Evolutionary conservation across 2,888 invertebrate genomes (phyloP).

Genomic region (Leucophora obtusa): DNA sequence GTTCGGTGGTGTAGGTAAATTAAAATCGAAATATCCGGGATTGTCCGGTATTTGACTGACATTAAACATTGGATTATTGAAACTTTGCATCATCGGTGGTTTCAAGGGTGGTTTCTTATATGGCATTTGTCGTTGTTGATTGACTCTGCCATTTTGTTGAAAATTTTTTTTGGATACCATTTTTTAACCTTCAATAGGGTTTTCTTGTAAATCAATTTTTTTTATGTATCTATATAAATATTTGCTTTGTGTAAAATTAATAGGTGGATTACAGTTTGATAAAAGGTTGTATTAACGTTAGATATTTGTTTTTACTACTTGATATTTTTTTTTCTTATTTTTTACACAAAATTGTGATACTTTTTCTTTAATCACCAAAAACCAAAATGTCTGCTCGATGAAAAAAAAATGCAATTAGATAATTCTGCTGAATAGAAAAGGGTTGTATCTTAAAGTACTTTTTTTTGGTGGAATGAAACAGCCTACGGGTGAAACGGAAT

Average conservation of each 20-base stretch:
- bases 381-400: conserved; percentile 53
- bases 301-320: conserved; percentile 25
- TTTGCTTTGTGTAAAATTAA: conserved; percentile 36
- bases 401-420: conserved; percentile 57
- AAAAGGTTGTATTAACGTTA: conserved; percentile 9
- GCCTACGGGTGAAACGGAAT: no score
- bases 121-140: conserved; percentile 68
- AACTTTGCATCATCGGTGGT: conserved; percentile 63
- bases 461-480: background rate
- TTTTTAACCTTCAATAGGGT: conserved; percentile 34
- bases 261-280: conserved; percentile 34
- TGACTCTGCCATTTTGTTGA: conserved; percentile 69
- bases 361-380: conserved; percentile 37
- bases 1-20: conserved; percentile 70
- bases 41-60: conserved; percentile 78
- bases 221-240: conserved; percentile 20
- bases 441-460: conserved; percentile 1
- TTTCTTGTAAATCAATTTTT: conserved; percentile 12
- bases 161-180: conserved; percentile 71
- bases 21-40: conserved; percentile 78
- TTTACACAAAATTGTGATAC: conserved; percentile 6
- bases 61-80: conserved; percentile 74
- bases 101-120: conserved; percentile 71
- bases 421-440: conserved; percentile 51
- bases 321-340: conserved; percentile 25